Conservation (phyloP, 1,140 invertebrate species). For the Bombus pascuorum region DNA sequence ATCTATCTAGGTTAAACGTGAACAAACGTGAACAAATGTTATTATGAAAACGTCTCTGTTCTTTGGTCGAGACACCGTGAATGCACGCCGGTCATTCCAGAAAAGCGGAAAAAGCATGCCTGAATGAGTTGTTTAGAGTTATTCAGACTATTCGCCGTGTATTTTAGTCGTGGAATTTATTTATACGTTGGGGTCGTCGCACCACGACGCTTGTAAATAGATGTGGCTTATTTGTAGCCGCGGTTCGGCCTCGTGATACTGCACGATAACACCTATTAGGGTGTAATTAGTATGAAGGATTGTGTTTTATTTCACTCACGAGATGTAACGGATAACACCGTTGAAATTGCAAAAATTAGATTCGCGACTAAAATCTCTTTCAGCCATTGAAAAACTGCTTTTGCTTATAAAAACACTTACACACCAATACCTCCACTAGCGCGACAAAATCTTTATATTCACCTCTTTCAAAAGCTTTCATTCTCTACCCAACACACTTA, state of each 20-base stretch:
- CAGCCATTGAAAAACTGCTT: background rate
- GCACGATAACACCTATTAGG: conserved; percentile 24
- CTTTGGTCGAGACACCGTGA: background rate
- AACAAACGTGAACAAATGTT: background rate
- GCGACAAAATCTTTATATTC: background rate
- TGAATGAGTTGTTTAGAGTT: conserved; percentile 32
- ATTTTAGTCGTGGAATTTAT: conserved; percentile 34
- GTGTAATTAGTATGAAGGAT: conserved; percentile 5
- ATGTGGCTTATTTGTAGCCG: background rate
- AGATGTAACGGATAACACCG: background rate
- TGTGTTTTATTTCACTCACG: too few relatives aligned
- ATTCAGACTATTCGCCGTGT: conserved; percentile 39
- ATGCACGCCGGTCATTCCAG: background rate
- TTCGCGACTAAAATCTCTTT: background rate
- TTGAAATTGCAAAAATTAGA: background rate
- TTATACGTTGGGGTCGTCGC: conserved; percentile 34
- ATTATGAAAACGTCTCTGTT: background rate
- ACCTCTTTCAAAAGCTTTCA: background rate
- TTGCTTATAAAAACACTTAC: too few relatives aligned
- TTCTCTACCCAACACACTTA: background rate
- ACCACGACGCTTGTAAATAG: conserved; percentile 16
- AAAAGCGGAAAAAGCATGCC: background rate
- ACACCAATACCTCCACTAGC: background rate
- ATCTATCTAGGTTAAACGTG: background rate
- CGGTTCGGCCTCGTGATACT: background rate